A percentile compares a stretch with the other conserved stretches of the same genome.
These are phyloP conservation scores for Crocodylus rhombifer DNA, from an alignment of 2,797 vertebrate genomes.

Conservation along the genomic window DNA sequence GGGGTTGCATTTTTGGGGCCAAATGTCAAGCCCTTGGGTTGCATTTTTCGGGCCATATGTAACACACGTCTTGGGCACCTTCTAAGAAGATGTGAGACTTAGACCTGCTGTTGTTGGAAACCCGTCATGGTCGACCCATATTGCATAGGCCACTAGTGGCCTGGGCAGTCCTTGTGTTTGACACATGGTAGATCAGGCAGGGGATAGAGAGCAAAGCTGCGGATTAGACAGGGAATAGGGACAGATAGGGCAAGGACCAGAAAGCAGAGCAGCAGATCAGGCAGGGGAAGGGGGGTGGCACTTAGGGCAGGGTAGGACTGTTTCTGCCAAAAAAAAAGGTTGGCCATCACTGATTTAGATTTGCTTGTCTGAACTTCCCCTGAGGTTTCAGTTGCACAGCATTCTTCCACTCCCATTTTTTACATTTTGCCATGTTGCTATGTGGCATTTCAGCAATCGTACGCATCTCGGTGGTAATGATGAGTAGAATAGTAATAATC, in stretches of 20 bases:
- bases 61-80: not conserved
- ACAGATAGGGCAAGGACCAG: too few species aligned
- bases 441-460: accelerated
- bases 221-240: too few species aligned
- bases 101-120: accelerated
- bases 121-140: too few species aligned
- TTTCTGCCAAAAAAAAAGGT: too few species aligned
- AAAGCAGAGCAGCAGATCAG: too few species aligned
- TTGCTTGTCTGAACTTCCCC: not conserved
- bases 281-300: too few species aligned
- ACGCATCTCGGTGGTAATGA: accelerated
- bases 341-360: not conserved
- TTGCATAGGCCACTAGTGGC: too few species aligned
- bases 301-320: too few species aligned
- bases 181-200: too few species aligned
- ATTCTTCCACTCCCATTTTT: not conserved
- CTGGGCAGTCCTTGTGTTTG: too few species aligned
- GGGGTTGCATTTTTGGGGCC: not conserved
- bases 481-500: accelerated
- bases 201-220: too few species aligned
- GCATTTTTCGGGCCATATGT: not conserved
- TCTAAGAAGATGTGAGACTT: not conserved
- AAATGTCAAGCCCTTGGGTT: too few species aligned
- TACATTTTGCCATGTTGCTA: not conserved
- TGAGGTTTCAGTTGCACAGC: not conserved